These are phyloP conservation scores for Drosophila tani DNA, from an alignment of 1,140 invertebrate genomes.

Conservation along the genomic window DNA sequence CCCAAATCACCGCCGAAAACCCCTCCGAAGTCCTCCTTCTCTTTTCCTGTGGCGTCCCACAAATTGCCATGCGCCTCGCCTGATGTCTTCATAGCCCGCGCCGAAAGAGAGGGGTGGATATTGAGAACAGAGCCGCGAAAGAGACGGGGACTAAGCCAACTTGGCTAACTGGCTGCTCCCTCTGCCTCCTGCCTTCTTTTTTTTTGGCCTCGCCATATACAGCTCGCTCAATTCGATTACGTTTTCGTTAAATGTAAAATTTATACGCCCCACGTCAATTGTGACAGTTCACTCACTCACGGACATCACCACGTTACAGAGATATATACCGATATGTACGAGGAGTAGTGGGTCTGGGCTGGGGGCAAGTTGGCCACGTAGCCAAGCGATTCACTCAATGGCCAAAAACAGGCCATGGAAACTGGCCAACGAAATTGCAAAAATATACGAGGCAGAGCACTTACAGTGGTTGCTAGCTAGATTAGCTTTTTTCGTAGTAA, in stretches of 20 bases:
- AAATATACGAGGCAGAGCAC: conserved; percentile 51
- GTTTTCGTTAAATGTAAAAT: conserved; percentile 84
- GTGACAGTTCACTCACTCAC: conserved; percentile 82
- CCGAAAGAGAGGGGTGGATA: conserved; percentile 17
- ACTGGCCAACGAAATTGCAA: conserved; percentile 63
- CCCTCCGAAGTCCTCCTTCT: conserved; percentile 11
- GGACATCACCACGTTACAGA: conserved; percentile 42
- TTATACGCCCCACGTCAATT: conserved; percentile 83
- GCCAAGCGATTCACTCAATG: conserved; percentile 52
- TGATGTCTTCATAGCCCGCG: conserved; percentile 75
- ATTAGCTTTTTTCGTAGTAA: too few species aligned
- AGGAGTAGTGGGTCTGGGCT: conserved; percentile 9
- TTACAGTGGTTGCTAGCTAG: conserved; percentile 48
- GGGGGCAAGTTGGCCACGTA: conserved; percentile 20
- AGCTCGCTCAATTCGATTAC: conserved; percentile 82
- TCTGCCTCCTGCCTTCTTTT: conserved; percentile 6
- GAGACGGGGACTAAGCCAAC: conserved; percentile 42
- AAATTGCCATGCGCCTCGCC: conserved; percentile 77
- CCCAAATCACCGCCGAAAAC: conserved; percentile 10
- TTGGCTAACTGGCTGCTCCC: conserved; percentile 44
- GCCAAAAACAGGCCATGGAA: conserved; percentile 55
- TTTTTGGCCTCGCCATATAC: conserved; percentile 66
- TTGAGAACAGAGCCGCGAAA: conserved; percentile 2
- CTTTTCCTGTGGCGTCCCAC: conserved; percentile 71
- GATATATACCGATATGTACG: conserved; percentile 21